phyloP scores from a whole-genome alignment of 1,140 invertebrate species.

The Drosophila pandora region DNA sequence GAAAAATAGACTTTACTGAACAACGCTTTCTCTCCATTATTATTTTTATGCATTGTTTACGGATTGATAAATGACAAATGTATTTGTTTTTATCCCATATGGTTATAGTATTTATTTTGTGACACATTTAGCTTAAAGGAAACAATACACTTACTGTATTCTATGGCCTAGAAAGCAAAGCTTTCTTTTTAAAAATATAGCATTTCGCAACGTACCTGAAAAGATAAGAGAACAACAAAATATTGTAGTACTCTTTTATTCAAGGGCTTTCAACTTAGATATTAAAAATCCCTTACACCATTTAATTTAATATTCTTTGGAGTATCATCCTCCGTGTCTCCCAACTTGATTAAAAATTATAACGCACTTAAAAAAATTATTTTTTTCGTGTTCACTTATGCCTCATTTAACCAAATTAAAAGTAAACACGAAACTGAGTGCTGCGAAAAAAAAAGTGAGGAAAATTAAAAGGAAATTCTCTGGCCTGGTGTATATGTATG shows the following conservation, averaged over 20 bases:
- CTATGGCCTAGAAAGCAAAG: background rate
- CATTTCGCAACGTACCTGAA: slow-evolving; percentile 49
- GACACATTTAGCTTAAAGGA: background rate
- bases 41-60: slow-evolving; percentile 9
- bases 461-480: slow-evolving; percentile 61
- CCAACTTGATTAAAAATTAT: slow-evolving; percentile 76
- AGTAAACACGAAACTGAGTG: slow-evolving; percentile 68
- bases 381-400: slow-evolving; percentile 65
- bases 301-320: slow-evolving; percentile 4
- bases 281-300: background rate
- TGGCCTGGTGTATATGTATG: background rate
- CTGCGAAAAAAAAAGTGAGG: slow-evolving; percentile 28
- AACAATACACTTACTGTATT: slow-evolving; percentile 1
- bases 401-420: slow-evolving; percentile 82
- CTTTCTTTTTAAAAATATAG: background rate
- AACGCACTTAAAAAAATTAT: slow-evolving; percentile 72
- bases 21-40: slow-evolving; percentile 14
- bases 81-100: background rate
- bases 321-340: slow-evolving; percentile 24
- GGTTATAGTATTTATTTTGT: slow-evolving; percentile 1
- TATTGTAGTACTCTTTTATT: slow-evolving; percentile 8
- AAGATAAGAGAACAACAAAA: slow-evolving; percentile 31
- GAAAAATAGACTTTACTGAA: slow-evolving; percentile 5
- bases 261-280: background rate
- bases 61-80: slow-evolving; percentile 5